phyloP scores from a whole-genome alignment of 2,113 vertebrate species.

The Oceanites oceanicus region DNA sequence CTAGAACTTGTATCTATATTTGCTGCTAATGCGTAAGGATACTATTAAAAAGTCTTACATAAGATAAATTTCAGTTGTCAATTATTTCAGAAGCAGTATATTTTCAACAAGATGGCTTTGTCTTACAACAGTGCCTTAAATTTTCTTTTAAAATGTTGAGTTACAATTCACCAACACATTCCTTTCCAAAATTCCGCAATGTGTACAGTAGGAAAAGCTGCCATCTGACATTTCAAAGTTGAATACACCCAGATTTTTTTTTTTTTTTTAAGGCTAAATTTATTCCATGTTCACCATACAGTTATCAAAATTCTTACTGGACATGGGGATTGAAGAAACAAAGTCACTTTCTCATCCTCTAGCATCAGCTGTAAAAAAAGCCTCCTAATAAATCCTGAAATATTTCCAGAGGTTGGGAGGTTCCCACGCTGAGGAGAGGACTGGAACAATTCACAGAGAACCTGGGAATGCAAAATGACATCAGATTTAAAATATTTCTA shows the following conservation, averaged over 20 bases:
- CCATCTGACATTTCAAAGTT: not conserved
- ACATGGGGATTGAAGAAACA: conserved; percentile 98
- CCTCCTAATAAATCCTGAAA: conserved; percentile 96
- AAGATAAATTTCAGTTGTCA: not conserved
- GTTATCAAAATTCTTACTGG: conserved; percentile 80
- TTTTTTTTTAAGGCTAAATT: not conserved
- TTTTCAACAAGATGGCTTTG: not conserved
- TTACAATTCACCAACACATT: not conserved
- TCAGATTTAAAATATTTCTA: not conserved
- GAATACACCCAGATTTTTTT: not conserved
- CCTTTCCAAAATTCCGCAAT: not conserved
- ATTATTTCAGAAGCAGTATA: not conserved
- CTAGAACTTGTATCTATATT: not conserved
- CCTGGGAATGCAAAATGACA: conserved; percentile 75
- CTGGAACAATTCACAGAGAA: conserved; percentile 98
- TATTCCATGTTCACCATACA: not conserved
- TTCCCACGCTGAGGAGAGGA: conserved; percentile 92
- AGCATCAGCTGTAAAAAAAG: conserved; percentile 98
- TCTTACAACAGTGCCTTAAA: not conserved
- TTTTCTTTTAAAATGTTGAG: not conserved
- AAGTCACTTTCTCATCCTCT: conserved; percentile 98
- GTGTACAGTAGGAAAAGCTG: not conserved
- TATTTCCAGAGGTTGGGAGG: conserved; percentile 93
- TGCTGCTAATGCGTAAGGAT: not conserved
- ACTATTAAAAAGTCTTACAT: not conserved